A percentile compares a stretch with the other conserved stretches of the same genome.
phyloP scores from a whole-genome alignment of 2,797 vertebrate species.

The Acipenser ruthenus region DNA sequence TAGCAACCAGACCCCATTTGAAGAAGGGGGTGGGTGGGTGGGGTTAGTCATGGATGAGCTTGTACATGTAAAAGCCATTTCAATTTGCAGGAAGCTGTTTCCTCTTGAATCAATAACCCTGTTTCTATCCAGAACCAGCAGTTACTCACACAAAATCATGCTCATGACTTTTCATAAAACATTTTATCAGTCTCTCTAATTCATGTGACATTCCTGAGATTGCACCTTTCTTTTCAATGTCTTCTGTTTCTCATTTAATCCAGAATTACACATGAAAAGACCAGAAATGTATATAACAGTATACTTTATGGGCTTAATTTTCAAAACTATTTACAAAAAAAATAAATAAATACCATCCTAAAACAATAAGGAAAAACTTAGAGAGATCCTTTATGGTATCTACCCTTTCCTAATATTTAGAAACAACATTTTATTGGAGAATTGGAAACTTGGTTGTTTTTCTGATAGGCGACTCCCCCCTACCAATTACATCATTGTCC shows the following conservation, averaged over 20 bases:
- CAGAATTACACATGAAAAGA: neutral
- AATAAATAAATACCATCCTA: no score
- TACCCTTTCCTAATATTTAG: no score
- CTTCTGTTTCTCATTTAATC: neutral
- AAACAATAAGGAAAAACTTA: no score
- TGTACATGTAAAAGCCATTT: conserved; percentile 57
- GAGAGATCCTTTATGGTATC: no score
- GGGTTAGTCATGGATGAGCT: conserved; percentile 47
- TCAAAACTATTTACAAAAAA: no score
- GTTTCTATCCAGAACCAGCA: neutral
- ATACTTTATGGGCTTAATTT: no score
- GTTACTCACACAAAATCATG: neutral
- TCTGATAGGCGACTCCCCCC: no score
- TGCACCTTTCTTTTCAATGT: neutral
- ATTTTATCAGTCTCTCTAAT: neutral
- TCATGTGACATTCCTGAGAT: no score
- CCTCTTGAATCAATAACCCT: conserved; percentile 52
- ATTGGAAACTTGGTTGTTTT: no score
- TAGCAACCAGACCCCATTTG: conserved; percentile 22
- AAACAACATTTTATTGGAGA: no score
- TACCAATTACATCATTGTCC: no score
- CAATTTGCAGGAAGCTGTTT: conserved; percentile 45
- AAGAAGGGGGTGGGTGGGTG: conserved; percentile 16
- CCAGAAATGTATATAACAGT: no score
- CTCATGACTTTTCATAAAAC: neutral